These are phyloP conservation scores for Lepeophtheirus nordmannii DNA, from an alignment of 2,888 invertebrate species.

Conservation along the genomic window DNA sequence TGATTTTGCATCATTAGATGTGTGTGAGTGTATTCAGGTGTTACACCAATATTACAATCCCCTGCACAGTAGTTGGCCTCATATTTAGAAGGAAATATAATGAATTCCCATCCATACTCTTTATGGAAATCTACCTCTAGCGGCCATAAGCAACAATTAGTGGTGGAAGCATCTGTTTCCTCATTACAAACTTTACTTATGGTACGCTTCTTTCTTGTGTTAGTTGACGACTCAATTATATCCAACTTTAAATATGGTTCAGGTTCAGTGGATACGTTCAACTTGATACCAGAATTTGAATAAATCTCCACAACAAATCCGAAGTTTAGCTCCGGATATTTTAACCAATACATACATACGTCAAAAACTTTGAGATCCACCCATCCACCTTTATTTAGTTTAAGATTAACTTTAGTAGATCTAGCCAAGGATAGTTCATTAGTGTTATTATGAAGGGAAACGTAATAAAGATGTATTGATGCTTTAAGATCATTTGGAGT, in stretches of 20 bases:
- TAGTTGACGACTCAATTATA: constrained; percentile 37
- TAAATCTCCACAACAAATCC: neutral
- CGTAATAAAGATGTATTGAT: neutral
- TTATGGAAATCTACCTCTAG: constrained; percentile 76
- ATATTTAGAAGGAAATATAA: constrained; percentile 83
- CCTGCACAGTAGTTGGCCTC: constrained; percentile 91
- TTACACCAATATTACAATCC: constrained; percentile 66
- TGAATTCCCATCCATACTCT: constrained; percentile 91
- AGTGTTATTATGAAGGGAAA: neutral
- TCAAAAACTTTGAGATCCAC: neutral
- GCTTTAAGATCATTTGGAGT: constrained; percentile 3
- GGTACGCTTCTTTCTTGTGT: constrained; percentile 56
- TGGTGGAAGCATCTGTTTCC: constrained; percentile 58
- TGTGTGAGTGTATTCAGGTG: constrained; percentile 72
- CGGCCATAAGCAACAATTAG: constrained; percentile 83
- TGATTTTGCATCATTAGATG: constrained; percentile 46
- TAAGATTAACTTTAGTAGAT: neutral
- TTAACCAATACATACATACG: neutral
- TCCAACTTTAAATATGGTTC: constrained; percentile 46
- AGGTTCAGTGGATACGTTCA: constrained; percentile 31
- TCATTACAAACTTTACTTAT: constrained; percentile 56
- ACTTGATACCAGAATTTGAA: too few species aligned
- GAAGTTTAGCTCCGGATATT: neutral
- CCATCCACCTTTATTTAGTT: constrained; percentile 7
- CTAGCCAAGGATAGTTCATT: neutral